Evolutionary conservation across 2,113 vertebrate genomes (phyloP), one percentile per base, ranked within the genome.

Genomic region (Procavia capensis): DNA sequence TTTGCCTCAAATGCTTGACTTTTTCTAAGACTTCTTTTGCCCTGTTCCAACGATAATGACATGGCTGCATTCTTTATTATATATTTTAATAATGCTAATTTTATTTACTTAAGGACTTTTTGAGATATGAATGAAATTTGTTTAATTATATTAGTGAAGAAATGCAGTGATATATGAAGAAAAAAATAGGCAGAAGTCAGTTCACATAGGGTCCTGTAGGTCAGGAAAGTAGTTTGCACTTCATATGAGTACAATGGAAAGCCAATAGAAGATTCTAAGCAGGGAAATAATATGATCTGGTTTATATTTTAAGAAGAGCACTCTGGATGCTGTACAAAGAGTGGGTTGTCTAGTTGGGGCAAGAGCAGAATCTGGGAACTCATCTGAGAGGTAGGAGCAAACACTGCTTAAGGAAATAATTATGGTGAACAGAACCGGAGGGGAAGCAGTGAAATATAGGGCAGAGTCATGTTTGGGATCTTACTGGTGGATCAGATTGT

Each of bases 21-120:
- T 88, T 61, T 68, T 85, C n/a, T 85, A 91, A 93, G 95, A 88
- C 24, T 90, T 88, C 50, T 14, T 81, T 88, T 85, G 66, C 29
- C 22, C 29, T 84, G 14, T 72, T 87, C 36, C 79, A 78, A 34
- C 74, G 36, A 75, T 84, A 90, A 63, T 59, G 27, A 3, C 19
- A 34, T 2, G 1, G 50, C 13, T 27, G 0, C 72, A 85, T 54
- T 84, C 36, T 93, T 93, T 76, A 41, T 91, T 88, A 88, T 22
- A 63, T 66, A 74, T 79, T 61, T 86, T 93, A 75, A 50, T 78
- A 43, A 86, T 47, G 22, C 61, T 90, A 68, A 90, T 70, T 93
- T 79, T 83, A 66, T 87, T 90, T 75, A 75, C 47, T 82, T 82
- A 57, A 84, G 88, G 20, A 50, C 74, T 88, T 41, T 80, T 91